Evolutionary conservation across 2,888 invertebrate species (phyloP).

Genomic region (Folsomia candida): DNA sequence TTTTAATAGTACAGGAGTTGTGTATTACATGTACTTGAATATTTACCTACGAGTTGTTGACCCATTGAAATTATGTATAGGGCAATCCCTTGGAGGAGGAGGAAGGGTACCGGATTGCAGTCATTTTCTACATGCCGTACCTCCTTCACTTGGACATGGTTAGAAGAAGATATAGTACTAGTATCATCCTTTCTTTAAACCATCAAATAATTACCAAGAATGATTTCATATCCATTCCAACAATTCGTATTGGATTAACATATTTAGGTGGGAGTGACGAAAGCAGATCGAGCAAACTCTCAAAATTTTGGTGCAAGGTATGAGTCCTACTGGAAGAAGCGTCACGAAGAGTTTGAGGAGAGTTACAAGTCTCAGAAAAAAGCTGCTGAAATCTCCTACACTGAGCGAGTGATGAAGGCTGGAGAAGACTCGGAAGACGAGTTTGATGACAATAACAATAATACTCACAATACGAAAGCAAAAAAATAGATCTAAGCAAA

Average conservation of each 20-base stretch:
- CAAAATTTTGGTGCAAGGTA: conserved; percentile 35
- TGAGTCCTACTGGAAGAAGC: conserved; percentile 38
- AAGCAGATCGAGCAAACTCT: conserved; percentile 41
- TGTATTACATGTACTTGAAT: too few relatives aligned
- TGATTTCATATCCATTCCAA: too few relatives aligned
- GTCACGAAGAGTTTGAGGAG: conserved; percentile 41
- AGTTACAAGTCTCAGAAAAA: conserved; percentile 31
- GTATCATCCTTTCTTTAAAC: too few relatives aligned
- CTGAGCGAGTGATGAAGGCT: conserved; percentile 40
- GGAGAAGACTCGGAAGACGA: conserved; percentile 27
- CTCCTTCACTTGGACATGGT: conserved; percentile 45
- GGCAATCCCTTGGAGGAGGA: conserved; percentile 50
- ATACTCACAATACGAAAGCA: background rate
- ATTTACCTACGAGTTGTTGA: too few relatives aligned
- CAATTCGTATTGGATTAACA: too few relatives aligned
- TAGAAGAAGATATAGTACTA: too few relatives aligned
- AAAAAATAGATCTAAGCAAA: background rate
- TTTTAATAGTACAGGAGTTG: background rate
- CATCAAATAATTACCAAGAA: too few relatives aligned
- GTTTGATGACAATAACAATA: background rate
- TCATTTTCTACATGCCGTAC: conserved; percentile 44
- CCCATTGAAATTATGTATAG: conserved; percentile 25
- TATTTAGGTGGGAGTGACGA: conserved; percentile 40
- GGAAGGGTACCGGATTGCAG: conserved; percentile 44
- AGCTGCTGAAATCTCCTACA: conserved; percentile 43